phyloP scores from a whole-genome alignment of 2,888 invertebrate genomes.

The Agrilus mali region DNA sequence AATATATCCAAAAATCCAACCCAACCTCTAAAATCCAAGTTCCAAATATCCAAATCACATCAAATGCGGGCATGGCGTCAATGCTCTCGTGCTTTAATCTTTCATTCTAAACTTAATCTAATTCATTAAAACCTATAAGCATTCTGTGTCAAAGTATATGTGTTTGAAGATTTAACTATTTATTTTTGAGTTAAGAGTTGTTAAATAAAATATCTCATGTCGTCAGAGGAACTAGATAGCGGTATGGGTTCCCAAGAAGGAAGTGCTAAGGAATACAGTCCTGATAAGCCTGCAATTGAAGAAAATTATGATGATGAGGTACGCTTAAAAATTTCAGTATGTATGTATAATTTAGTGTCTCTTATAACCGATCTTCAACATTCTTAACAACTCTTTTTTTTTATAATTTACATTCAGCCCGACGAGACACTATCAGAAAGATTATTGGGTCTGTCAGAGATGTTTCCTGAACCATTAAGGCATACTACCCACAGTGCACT shows the following conservation, averaged over 20 bases:
- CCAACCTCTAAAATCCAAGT: no score
- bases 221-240: constrained; percentile 38
- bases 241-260: constrained; percentile 41
- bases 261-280: constrained; percentile 29
- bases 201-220: constrained; percentile 28
- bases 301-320: constrained; percentile 34
- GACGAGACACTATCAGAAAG: constrained; percentile 83
- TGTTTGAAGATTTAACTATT: no score
- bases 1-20: no score
- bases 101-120: no score
- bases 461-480: constrained; percentile 85
- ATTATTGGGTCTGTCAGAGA: constrained; percentile 85
- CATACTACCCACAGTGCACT: constrained; percentile 47
- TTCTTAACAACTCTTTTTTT: background rate
- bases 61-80: no score
- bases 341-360: no score
- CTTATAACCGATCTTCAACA: background rate
- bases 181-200: no score
- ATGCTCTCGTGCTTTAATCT: no score
- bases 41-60: no score
- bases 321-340: no score
- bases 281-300: constrained; percentile 29
- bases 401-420: constrained; percentile 44
- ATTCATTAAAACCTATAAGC: no score
- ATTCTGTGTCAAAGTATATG: no score